Evolutionary conservation across 2,113 vertebrate genomes (phyloP).

Genomic region (Rhegmatorhina hoffmannsi): DNA sequence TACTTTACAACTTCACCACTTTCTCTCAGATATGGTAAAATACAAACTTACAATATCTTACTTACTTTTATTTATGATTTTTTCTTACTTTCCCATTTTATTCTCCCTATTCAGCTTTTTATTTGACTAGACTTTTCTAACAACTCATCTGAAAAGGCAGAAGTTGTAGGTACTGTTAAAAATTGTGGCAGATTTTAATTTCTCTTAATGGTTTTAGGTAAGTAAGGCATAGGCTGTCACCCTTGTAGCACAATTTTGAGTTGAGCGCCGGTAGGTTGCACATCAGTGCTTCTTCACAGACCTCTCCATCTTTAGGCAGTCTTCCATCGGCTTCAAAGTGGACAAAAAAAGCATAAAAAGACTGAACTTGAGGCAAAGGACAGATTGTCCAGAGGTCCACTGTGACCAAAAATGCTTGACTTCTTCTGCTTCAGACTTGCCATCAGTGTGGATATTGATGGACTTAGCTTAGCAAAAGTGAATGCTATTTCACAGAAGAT

Average conservation of each 20-base stretch:
- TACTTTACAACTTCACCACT: neutral
- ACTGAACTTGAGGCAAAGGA: neutral
- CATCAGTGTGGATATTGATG: neutral
- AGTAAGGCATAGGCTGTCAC: neutral
- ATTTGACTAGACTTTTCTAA: neutral
- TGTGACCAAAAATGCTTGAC: neutral
- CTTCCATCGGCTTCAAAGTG: neutral
- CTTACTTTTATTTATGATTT: neutral
- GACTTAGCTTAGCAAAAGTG: neutral
- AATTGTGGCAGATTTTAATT: neutral
- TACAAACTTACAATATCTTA: neutral
- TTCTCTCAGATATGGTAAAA: neutral
- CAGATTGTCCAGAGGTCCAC: neutral
- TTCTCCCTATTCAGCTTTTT: neutral
- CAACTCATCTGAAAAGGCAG: neutral
- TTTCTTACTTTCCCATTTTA: neutral
- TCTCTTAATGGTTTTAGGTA: neutral
- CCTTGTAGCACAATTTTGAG: neutral
- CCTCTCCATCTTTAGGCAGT: neutral
- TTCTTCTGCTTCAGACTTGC: neutral
- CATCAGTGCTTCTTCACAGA: neutral
- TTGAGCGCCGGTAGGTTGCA: neutral
- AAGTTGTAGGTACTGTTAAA: neutral
- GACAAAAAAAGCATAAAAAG: neutral
- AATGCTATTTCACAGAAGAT: neutral